phyloP scores from a whole-genome alignment of 2,888 invertebrate genomes.

The Polyploca ridens region DNA sequence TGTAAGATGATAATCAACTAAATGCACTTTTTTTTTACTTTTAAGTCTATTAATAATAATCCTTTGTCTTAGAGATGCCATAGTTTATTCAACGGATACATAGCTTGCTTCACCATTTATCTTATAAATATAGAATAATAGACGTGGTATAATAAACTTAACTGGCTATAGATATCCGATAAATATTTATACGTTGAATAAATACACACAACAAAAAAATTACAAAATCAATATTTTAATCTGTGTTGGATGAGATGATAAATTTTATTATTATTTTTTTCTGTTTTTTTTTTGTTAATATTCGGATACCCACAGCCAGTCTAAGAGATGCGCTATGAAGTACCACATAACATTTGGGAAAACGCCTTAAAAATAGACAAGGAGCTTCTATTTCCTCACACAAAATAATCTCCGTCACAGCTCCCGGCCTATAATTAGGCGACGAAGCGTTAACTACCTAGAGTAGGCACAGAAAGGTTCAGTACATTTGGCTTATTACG shows the following conservation, averaged over 20 bases:
- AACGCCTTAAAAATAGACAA: constrained; percentile 35
- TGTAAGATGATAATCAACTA: neutral
- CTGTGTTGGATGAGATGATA: neutral
- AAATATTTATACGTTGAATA: neutral
- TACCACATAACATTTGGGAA: constrained; percentile 55
- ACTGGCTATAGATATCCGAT: neutral
- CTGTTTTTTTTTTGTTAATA: neutral
- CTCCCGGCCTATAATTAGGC: constrained; percentile 23
- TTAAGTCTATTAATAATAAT: neutral
- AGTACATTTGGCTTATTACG: constrained; percentile 82
- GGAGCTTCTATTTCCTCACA: constrained; percentile 29
- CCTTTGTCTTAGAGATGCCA: neutral
- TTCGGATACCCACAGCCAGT: constrained; percentile 12
- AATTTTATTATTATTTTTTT: neutral
- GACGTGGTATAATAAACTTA: neutral
- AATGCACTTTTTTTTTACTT: constrained; percentile 7
- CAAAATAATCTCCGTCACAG: constrained; percentile 24
- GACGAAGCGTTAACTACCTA: constrained; percentile 64
- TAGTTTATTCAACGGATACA: neutral
- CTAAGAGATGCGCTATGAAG: constrained; percentile 48
- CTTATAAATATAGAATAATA: neutral
- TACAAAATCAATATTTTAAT: too few species aligned
- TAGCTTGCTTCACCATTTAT: neutral
- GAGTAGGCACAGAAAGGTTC: constrained; percentile 83
- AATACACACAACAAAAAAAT: neutral